Evolutionary conservation across 2,797 vertebrate species (phyloP).

Genomic region (Australoheros facetus): DNA sequence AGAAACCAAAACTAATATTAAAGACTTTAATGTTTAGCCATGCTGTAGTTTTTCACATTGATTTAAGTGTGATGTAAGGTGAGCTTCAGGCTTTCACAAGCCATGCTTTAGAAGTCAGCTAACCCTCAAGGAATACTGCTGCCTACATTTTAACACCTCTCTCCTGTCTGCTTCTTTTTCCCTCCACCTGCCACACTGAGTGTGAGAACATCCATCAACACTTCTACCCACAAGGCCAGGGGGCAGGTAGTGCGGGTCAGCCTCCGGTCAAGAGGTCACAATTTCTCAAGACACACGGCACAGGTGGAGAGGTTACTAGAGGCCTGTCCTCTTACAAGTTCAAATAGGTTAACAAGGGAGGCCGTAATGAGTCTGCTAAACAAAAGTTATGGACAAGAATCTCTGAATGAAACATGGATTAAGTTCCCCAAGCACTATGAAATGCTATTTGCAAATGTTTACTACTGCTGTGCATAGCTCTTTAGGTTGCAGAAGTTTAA

Average conservation of each 20-base stretch:
- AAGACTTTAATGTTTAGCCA: neutral
- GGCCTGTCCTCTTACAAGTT: constrained; percentile 18
- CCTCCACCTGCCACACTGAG: constrained; percentile 47
- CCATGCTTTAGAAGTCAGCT: neutral
- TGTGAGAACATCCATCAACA: constrained; percentile 71
- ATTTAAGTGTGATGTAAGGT: neutral
- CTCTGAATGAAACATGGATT: neutral
- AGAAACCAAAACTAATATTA: too few relatives aligned
- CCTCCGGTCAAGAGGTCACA: constrained; percentile 36
- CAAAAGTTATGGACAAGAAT: neutral
- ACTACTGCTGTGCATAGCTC: too few relatives aligned
- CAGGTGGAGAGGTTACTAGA: constrained; percentile 50
- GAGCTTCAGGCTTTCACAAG: neutral
- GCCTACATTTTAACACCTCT: constrained; percentile 19
- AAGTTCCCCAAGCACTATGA: neutral
- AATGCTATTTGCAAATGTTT: too few relatives aligned
- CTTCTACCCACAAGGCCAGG: constrained; percentile 55
- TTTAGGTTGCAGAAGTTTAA: too few relatives aligned
- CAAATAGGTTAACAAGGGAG: constrained; percentile 33
- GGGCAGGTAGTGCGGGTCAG: constrained; percentile 55
- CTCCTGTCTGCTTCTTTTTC: constrained; percentile 29
- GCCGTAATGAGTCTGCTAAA: constrained; percentile 3
- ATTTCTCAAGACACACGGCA: constrained; percentile 33
- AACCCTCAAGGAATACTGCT: neutral
- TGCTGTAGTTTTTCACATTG: neutral